A percentile compares a stretch with the other conserved stretches of the same genome.
phyloP scores from a whole-genome alignment of 2,888 invertebrate genomes.

The Melanostoma scalare region DNA sequence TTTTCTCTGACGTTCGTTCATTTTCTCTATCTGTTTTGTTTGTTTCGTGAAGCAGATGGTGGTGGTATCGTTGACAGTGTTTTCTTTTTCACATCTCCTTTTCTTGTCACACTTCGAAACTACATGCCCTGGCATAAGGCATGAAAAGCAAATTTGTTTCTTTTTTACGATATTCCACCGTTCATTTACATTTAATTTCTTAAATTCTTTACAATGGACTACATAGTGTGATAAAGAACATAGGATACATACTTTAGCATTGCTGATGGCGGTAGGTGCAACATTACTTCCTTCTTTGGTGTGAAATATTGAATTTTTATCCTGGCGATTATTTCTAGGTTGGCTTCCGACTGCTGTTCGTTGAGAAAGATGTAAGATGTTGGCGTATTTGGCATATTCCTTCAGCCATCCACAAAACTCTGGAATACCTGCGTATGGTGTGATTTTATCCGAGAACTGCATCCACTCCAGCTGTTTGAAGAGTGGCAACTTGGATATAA shows the following conservation, averaged over 20 bases:
- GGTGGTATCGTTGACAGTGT: constrained; percentile 16
- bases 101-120: background rate
- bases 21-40: background rate
- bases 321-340: background rate
- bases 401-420: constrained; percentile 5
- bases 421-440: background rate
- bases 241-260: background rate
- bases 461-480: constrained; percentile 9
- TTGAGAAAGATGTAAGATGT: background rate
- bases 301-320: background rate
- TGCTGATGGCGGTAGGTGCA: background rate
- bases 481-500: background rate
- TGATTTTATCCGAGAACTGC: constrained; percentile 1
- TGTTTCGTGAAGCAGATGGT: constrained; percentile 8
- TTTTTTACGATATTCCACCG: constrained; percentile 17
- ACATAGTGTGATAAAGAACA: background rate
- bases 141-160: constrained; percentile 13
- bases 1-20: background rate
- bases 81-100: constrained; percentile 1
- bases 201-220: background rate
- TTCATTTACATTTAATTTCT: constrained; percentile 1
- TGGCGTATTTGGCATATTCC: constrained; percentile 1
- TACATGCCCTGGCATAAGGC: constrained; percentile 6
- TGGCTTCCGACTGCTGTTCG: background rate
- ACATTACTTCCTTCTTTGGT: background rate